A percentile compares a stretch with the other conserved stretches of the same genome.
Evolutionary conservation across 2,113 vertebrate species (phyloP).

Genomic region (Panthera leo): DNA sequence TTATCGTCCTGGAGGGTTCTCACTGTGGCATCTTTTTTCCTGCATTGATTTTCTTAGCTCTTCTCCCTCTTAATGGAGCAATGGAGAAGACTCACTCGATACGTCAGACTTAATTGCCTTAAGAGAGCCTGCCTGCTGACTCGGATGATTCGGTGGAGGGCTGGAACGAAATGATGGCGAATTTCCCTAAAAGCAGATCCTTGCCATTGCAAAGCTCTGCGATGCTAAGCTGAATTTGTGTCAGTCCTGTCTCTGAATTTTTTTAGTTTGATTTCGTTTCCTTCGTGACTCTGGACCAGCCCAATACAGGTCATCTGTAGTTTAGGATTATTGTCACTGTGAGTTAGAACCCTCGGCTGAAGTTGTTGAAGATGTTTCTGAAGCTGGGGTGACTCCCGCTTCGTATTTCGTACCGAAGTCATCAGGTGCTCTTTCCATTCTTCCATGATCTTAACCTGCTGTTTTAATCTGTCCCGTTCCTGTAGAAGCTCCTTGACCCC

Average conservation of each 20-base stretch:
- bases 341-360: slow-evolving; percentile 88
- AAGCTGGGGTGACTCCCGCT: slow-evolving; percentile 91
- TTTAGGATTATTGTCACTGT: slow-evolving; percentile 90
- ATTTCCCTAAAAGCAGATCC: slow-evolving; percentile 87
- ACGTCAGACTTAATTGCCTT: not conserved
- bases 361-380: slow-evolving; percentile 91
- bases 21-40: slow-evolving; percentile 87
- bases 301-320: slow-evolving; percentile 84
- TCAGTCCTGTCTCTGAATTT: slow-evolving; percentile 88
- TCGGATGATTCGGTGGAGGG: not conserved
- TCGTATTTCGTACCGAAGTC: slow-evolving; percentile 92
- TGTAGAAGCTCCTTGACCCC: slow-evolving; percentile 93
- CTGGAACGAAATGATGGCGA: slow-evolving; percentile 78
- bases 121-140: not conserved
- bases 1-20: slow-evolving; percentile 92
- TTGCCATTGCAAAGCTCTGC: slow-evolving; percentile 89
- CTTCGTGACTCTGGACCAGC: slow-evolving; percentile 91
- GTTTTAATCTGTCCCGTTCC: slow-evolving; percentile 89
- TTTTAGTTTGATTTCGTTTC: slow-evolving; percentile 89
- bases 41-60: slow-evolving; percentile 81
- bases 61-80: slow-evolving; percentile 80
- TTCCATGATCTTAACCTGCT: slow-evolving; percentile 94
- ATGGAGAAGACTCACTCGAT: slow-evolving; percentile 69
- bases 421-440: slow-evolving; percentile 94
- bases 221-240: slow-evolving; percentile 90